These are phyloP conservation scores for Chaenocephalus aceratus DNA, from an alignment of 2,113 vertebrate genomes.

Conservation along the genomic window DNA sequence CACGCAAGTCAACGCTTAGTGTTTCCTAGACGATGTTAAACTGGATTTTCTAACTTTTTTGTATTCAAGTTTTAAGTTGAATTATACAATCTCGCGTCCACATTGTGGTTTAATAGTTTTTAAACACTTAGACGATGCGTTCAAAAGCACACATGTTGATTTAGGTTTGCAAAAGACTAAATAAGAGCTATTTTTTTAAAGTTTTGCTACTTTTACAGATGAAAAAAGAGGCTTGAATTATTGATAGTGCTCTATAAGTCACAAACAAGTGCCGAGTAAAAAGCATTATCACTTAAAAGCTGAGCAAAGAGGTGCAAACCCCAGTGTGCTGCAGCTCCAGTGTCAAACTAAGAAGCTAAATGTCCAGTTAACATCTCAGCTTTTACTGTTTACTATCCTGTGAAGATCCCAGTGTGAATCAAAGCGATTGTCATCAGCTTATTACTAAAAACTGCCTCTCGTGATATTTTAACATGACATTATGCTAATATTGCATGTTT, in stretches of 20 bases:
- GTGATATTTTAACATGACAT: constrained; percentile 1
- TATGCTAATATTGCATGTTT: constrained; percentile 34
- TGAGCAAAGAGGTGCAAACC: constrained; percentile 74
- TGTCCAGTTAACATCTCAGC: constrained; percentile 46
- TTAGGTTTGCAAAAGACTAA: background rate
- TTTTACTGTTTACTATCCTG: constrained; percentile 53
- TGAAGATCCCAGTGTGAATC: constrained; percentile 49
- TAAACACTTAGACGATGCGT: background rate
- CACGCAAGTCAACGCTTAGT: constrained; percentile 28
- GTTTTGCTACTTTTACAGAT: constrained; percentile 44
- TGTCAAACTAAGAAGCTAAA: constrained; percentile 63
- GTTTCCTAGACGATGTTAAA: constrained; percentile 12
- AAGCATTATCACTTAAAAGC: constrained; percentile 72
- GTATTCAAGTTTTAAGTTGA: constrained; percentile 13
- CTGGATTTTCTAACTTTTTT: constrained; percentile 33
- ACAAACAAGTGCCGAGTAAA: constrained; percentile 62
- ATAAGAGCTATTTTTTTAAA: background rate
- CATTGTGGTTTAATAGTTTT: background rate
- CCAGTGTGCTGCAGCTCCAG: constrained; percentile 65
- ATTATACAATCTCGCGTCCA: background rate
- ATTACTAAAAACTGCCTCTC: constrained; percentile 36
- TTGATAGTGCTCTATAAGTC: constrained; percentile 69
- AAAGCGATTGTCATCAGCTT: constrained; percentile 61
- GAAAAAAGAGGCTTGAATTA: constrained; percentile 59
- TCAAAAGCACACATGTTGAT: background rate